Evolutionary conservation across 2,113 vertebrate species (phyloP).

Genomic region (Dasyprocta punctata): DNA sequence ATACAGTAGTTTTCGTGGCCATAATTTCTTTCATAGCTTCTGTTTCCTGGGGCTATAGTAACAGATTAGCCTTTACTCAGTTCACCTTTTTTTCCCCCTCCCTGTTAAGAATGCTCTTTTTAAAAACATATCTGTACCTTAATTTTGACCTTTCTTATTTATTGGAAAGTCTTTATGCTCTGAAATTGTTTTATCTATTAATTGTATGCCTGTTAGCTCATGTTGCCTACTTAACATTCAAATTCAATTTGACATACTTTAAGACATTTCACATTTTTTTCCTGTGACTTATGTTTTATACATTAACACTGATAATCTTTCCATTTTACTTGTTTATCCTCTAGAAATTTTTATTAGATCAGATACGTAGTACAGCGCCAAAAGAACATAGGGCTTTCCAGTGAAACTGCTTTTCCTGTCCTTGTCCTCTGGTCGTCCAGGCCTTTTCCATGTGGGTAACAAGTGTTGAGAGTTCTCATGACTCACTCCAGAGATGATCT

Average conservation of each 20-base stretch:
- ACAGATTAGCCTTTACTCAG: neutral
- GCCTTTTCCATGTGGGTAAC: neutral
- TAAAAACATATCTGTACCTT: neutral
- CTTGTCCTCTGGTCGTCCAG: neutral
- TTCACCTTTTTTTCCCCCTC: neutral
- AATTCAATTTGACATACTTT: neutral
- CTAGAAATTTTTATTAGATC: conserved; percentile 36
- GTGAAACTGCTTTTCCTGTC: neutral
- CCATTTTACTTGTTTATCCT: neutral
- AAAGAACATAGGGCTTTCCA: conserved; percentile 22
- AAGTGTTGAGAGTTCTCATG: conserved; percentile 19
- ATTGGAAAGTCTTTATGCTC: neutral
- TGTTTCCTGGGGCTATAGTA: neutral
- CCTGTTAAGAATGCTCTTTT: neutral
- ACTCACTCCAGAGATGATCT: conserved; percentile 7
- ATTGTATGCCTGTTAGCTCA: neutral
- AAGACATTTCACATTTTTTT: conserved; percentile 16
- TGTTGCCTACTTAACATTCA: conserved; percentile 38
- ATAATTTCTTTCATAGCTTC: conserved; percentile 28
- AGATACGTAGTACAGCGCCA: neutral
- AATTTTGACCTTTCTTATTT: conserved; percentile 29
- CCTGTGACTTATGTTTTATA: neutral
- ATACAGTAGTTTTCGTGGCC: neutral
- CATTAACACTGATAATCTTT: neutral
- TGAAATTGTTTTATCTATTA: conserved; percentile 25